These are phyloP conservation scores for Glaucidium brasilianum DNA, from an alignment of 2,113 vertebrate species.

Conservation along the genomic window DNA sequence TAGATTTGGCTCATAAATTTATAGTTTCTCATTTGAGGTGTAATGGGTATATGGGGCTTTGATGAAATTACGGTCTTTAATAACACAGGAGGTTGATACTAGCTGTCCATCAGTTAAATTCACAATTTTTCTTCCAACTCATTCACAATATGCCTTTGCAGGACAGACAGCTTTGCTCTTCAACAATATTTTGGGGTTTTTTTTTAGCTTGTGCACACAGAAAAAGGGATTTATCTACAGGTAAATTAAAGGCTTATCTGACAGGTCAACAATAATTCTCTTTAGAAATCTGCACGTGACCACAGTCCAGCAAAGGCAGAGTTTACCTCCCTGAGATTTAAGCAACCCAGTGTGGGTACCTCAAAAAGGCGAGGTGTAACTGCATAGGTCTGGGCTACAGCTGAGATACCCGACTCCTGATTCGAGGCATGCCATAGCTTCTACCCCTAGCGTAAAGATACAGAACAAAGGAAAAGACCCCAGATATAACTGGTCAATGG, in stretches of 20 bases:
- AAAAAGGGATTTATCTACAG: neutral
- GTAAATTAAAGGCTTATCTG: fast-evolving
- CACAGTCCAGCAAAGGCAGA: neutral
- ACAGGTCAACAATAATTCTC: neutral
- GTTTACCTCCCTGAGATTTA: neutral
- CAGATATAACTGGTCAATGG: neutral
- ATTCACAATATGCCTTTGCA: neutral
- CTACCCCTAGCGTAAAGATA: too few relatives aligned
- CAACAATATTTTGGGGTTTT: neutral
- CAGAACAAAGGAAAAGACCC: fast-evolving
- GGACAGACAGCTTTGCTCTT: neutral
- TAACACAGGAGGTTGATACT: neutral
- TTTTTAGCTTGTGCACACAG: neutral
- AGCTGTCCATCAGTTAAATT: neutral
- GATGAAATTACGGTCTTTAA: neutral
- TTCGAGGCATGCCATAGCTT: fast-evolving
- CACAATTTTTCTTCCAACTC: neutral
- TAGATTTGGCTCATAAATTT: neutral
- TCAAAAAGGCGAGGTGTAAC: neutral
- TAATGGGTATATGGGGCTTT: neutral
- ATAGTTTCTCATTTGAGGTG: neutral
- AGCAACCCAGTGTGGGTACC: neutral
- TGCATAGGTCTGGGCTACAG: neutral
- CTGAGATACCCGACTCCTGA: too few relatives aligned
- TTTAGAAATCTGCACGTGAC: neutral